phyloP scores from a whole-genome alignment of 2,797 vertebrate genomes.

The Hafferia zeledoni region DNA sequence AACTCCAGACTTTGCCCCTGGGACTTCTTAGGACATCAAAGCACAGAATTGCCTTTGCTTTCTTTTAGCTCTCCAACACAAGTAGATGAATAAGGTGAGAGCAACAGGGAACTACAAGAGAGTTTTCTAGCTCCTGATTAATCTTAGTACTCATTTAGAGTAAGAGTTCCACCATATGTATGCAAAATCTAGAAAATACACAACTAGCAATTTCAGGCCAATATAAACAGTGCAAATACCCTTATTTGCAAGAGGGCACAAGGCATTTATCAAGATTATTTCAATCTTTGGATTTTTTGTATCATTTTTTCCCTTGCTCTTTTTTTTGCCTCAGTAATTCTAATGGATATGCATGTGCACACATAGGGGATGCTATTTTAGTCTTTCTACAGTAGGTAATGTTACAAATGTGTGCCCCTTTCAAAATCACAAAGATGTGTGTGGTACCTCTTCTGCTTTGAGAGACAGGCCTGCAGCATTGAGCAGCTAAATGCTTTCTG shows the following conservation, averaged over 20 bases:
- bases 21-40: not conserved
- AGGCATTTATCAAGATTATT: not conserved
- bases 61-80: not conserved
- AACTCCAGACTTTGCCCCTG: not conserved
- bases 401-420: not conserved
- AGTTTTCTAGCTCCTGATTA: not conserved
- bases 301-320: not conserved
- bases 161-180: not conserved
- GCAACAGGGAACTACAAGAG: not conserved
- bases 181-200: not conserved
- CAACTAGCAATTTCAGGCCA: not conserved
- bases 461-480: not conserved
- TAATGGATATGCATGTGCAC: not conserved
- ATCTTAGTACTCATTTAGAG: not conserved
- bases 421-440: not conserved
- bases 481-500: constrained; percentile 54
- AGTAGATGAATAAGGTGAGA: not conserved
- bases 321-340: not conserved
- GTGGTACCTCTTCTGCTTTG: not conserved
- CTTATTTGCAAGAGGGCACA: not conserved
- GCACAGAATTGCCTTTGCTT: not conserved
- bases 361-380: not conserved
- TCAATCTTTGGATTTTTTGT: not conserved
- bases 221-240: not conserved
- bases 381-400: not conserved